Percentiles rank a stretch among this genome's conserved stretches.
These are phyloP conservation scores for Drosophila leonis DNA, from an alignment of 2,888 invertebrate genomes.

Conservation along the genomic window DNA sequence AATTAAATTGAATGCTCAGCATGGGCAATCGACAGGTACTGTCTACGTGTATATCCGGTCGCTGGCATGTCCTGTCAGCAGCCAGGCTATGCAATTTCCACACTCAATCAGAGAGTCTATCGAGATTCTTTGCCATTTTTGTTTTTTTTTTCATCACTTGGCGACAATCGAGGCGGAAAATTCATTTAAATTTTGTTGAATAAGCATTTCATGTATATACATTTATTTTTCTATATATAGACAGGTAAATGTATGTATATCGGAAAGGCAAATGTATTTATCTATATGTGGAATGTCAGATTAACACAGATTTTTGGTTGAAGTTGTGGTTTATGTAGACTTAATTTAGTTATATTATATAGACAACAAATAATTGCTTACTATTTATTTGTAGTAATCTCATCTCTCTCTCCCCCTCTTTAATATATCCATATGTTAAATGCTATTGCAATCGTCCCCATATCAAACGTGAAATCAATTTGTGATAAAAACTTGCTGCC, in stretches of 20 bases:
- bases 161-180: slow-evolving; percentile 9
- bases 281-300: background rate
- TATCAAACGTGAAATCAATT: slow-evolving; percentile 26
- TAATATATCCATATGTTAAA: slow-evolving; percentile 1
- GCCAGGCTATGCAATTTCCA: slow-evolving; percentile 23
- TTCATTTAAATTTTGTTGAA: slow-evolving; percentile 6
- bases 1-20: slow-evolving; percentile 33
- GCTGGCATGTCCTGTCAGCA: slow-evolving; percentile 33
- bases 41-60: slow-evolving; percentile 19
- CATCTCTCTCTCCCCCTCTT: background rate
- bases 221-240: background rate
- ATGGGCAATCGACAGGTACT: slow-evolving; percentile 33
- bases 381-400: no score
- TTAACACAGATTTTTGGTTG: background rate
- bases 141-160: slow-evolving; percentile 1
- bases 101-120: slow-evolving; percentile 17
- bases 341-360: background rate
- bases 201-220: background rate
- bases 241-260: background rate
- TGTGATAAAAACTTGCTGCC: slow-evolving; percentile 11
- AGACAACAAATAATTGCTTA: no score
- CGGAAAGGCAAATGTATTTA: background rate
- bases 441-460: background rate
- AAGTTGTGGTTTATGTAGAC: background rate
- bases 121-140: slow-evolving; percentile 4